Base-by-base conservation (phyloP, 1,140 invertebrate genomes). In the Samia ricini region DNA sequence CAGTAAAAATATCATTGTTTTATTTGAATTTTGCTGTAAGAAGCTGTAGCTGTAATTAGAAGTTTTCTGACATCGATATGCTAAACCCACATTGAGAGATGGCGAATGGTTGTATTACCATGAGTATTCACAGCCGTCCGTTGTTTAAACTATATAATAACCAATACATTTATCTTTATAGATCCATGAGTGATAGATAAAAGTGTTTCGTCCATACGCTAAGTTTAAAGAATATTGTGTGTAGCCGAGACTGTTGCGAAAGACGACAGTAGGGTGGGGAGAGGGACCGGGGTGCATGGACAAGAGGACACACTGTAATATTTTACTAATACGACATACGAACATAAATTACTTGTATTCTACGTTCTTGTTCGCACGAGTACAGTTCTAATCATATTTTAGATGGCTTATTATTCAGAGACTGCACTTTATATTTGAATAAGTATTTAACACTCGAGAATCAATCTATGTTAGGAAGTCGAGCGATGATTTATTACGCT, bases 161-260 rank as follows among this genome's bases (percentile, higher is more conserved):
- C 60, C 54, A 61, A 65, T 62, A 29, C 26, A 29, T 29, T 29
- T 29, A 29, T 29, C 0, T 29, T 29, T 29, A 29, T 29, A 29
- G 10, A 29, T 29, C 26, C 26, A 5, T 29, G 26, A 29, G 4
- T 5, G 26, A 29, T 29, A 29, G 10, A 29, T 29, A 10, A 29
- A 29, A 8, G 6, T 21, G 20, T 52, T 52, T 52, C 19, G 10
- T 52, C 50, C 22, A 20, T 21, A 33, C 6, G 26, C 55, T 26
- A 56, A 1, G 12, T n/a, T 29, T 56, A 20, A 10, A 57, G 24
- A 33, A 21, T 36, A 36, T 15, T n/a, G 12, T 6, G 20, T 55
- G 21, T 67, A 26, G 57, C 76, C 84, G 85, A 83, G 85, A 81
- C 80, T 88, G 79, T 83, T 71, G 76, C 80, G 75, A 79, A 62